These are phyloP conservation scores for Hyposmocoma kahamanoa DNA, from an alignment of 1,140 invertebrate genomes.

Conservation along the genomic window DNA sequence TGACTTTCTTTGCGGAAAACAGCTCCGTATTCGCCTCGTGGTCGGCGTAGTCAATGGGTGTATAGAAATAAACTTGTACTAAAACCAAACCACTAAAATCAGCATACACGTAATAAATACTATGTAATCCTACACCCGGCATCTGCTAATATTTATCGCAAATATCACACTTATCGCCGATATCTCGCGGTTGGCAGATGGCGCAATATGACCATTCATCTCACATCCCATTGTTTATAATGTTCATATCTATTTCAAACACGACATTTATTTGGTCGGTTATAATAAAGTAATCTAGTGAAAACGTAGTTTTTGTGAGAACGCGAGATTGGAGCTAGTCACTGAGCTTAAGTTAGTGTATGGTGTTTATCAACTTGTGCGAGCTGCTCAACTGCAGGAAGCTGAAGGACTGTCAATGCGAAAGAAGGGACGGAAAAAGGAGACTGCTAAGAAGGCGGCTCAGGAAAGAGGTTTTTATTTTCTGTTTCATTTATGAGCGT, in stretches of 20 bases:
- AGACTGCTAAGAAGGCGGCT: constrained; percentile 45
- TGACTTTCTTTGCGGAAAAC: no score
- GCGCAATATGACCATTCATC: constrained; percentile 20
- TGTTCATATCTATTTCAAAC: no score
- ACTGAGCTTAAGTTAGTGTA: no score
- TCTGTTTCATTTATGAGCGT: constrained; percentile 15
- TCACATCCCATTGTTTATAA: background rate
- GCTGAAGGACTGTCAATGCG: constrained; percentile 67
- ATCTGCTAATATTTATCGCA: constrained; percentile 61
- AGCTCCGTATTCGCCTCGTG: no score
- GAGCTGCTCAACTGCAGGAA: constrained; percentile 56
- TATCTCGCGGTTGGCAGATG: constrained; percentile 50
- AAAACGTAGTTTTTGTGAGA: no score
- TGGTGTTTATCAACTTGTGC: constrained; percentile 58
- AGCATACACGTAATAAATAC: constrained; percentile 32
- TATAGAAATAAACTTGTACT: no score
- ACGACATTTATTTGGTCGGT: no score
- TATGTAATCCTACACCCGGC: constrained; percentile 20
- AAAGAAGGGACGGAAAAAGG: constrained; percentile 67
- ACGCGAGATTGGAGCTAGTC: no score
- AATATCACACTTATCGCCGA: constrained; percentile 52
- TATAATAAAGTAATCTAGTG: no score
- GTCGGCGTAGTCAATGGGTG: no score
- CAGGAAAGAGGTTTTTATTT: constrained; percentile 37
- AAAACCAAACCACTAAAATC: constrained; percentile 23